These are phyloP conservation scores for Drosophila lacertosa DNA, from an alignment of 1,140 invertebrate genomes.

Conservation along the genomic window DNA sequence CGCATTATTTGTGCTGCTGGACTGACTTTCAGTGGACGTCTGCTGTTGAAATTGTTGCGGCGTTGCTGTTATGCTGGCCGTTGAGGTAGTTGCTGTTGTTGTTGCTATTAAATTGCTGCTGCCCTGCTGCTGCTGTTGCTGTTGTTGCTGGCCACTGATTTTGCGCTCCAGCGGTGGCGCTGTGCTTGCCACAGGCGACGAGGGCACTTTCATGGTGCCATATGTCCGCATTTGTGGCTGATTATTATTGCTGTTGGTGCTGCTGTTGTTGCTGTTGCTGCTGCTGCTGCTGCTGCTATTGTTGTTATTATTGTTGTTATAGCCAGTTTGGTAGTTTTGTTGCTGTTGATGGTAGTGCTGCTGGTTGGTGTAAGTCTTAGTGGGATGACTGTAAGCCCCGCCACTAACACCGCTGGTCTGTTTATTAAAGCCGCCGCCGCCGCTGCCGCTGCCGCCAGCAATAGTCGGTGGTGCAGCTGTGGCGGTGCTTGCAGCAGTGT, in stretches of 20 bases:
- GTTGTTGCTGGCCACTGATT: conserved; percentile 49
- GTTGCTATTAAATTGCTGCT: conserved; percentile 17
- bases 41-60: conserved; percentile 76
- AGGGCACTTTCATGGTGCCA: conserved; percentile 80
- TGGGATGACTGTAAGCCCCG: conserved; percentile 40
- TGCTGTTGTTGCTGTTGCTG: conserved; percentile 58
- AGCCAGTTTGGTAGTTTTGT: conserved; percentile 45
- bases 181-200: conserved; percentile 70
- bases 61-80: conserved; percentile 74
- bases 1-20: conserved; percentile 55
- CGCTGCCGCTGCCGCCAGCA: conserved; percentile 7
- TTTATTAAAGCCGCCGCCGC: conserved; percentile 23
- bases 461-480: conserved; percentile 4
- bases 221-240: conserved; percentile 74
- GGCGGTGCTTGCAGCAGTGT: conserved; percentile 11
- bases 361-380: conserved; percentile 58
- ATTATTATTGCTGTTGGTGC: conserved; percentile 37
- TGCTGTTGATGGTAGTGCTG: conserved; percentile 68
- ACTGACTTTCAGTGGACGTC: conserved; percentile 43
- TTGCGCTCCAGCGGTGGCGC: conserved; percentile 68
- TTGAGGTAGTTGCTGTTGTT: conserved; percentile 73
- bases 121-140: conserved; percentile 27
- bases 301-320: conserved; percentile 52
- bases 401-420: conserved; percentile 12
- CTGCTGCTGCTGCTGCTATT: conserved; percentile 57